Evolutionary conservation across 2,888 invertebrate genomes (phyloP).

Genomic region (Cryptophagus acutangulus): DNA sequence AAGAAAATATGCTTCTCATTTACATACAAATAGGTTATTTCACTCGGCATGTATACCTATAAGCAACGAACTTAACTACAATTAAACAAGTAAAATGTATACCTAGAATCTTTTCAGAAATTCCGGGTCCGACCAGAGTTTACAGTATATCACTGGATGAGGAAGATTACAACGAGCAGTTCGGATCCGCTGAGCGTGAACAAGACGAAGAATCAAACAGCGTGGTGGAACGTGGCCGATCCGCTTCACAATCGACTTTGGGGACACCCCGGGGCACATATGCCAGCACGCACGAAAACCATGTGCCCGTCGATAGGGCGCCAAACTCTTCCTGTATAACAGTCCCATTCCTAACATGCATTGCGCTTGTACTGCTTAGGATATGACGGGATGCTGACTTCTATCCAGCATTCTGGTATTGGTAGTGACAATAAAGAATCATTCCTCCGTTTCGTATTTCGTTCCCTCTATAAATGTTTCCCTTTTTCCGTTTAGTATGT

Average conservation of each 20-base stretch:
- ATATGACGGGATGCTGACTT: conserved; percentile 34
- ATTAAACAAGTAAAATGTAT: too few relatives aligned
- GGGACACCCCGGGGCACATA: conserved; percentile 21
- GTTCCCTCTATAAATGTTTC: too few relatives aligned
- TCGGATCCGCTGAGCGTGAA: conserved; percentile 67
- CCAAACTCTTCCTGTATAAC: conserved; percentile 18
- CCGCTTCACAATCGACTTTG: conserved; percentile 19
- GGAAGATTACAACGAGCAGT: conserved; percentile 60
- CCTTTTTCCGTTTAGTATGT: too few relatives aligned
- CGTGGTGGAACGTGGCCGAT: conserved; percentile 35
- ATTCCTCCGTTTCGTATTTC: too few relatives aligned
- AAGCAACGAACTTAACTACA: too few relatives aligned
- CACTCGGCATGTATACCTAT: too few relatives aligned
- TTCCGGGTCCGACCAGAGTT: conserved; percentile 64
- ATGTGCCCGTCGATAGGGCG: conserved; percentile 34
- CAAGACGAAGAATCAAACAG: conserved; percentile 57
- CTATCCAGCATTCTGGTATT: conserved; percentile 37
- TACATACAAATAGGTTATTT: too few relatives aligned
- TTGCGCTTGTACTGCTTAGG: conserved; percentile 25
- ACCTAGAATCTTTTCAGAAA: conserved; percentile 58
- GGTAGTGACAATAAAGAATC: conserved; percentile 46
- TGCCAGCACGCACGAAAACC: conserved; percentile 31
- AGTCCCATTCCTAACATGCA: conserved; percentile 5
- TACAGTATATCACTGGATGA: conserved; percentile 52
- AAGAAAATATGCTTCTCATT: too few relatives aligned